Evolutionary conservation across 2,797 vertebrate species (phyloP), one percentile per base, ranked within the genome.

Genomic region (Triplophysa yarkandensis): DNA sequence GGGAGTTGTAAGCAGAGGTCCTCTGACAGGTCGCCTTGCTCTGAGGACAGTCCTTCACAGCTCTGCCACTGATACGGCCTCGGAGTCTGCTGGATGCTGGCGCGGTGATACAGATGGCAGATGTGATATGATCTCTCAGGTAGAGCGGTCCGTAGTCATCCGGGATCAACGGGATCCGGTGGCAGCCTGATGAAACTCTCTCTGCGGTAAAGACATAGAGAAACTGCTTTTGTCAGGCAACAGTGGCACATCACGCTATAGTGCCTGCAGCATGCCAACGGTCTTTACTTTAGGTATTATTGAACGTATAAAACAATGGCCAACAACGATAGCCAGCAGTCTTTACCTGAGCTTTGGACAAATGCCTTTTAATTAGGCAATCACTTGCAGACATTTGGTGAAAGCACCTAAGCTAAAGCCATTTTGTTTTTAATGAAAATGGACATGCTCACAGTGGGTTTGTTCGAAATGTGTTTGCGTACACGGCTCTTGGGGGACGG

Each of bases 401-500:
- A 36, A 46, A 60, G 16, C 41, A 19, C 28, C 36, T 16, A 39
- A 41, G 9, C 2, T 23, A 39, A 2, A 58, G 23, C 11, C 13
- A 11, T 39, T 52, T 21, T 48, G 32, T 55, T 50, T 30, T 64
- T 44, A 7, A 13, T 34, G n/a, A 57, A 30, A 28, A 39, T 25
- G 44, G 10, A 36, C 41, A 61, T 23, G 46, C 19, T 34, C 17
- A 71, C 57, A 32, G 34, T n/a, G 17, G 50, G 55, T 68, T 68
- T 80, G 13, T 62, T 64, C 23, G 46, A 58, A 80, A 74, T 75
- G 60, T 61, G 63, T 75, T 64, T 75, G 71, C 17, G 30, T 52
- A 58, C 41, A 50, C 46, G 58, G 25, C 57, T 66, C 46, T 55
- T 19, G 43, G 77, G 71, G 55, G 66, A 34, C 2, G 3, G 43